phyloP scores from a whole-genome alignment of 2,888 invertebrate genomes.

The Daptonema setosum region DNA sequence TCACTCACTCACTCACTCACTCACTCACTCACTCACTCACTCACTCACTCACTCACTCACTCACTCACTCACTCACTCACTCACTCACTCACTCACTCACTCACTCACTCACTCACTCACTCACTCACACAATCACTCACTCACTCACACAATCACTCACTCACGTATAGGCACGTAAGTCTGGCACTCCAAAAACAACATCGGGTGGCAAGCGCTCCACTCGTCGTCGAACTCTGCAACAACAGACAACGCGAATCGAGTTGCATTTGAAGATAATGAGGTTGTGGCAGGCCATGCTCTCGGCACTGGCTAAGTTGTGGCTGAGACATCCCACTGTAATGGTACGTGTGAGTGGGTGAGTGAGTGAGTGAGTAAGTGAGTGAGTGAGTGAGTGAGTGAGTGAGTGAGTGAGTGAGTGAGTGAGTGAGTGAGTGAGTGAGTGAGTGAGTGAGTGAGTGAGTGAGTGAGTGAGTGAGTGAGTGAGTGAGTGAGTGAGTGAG shows the following conservation, averaged over 20 bases:
- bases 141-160: too few species aligned
- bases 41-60: too few species aligned
- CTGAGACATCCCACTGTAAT: neutral
- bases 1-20: too few species aligned
- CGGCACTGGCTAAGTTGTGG: neutral
- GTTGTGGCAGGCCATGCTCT: neutral
- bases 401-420: neutral
- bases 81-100: too few species aligned
- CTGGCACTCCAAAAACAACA: neutral
- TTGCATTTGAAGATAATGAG: neutral
- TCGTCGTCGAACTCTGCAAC: neutral
- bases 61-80: too few species aligned
- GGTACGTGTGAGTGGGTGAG: too few species aligned
- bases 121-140: too few species aligned
- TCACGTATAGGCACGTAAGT: too few species aligned
- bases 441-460: neutral
- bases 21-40: too few species aligned
- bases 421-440: neutral
- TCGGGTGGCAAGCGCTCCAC: neutral
- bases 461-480: neutral
- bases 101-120: too few species aligned
- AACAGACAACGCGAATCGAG: neutral
- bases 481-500: neutral
- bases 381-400: neutral
- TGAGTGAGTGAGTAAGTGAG: neutral